These are phyloP conservation scores for Hemibagrus guttatus DNA, from an alignment of 2,797 vertebrate species.

Conservation along the genomic window DNA sequence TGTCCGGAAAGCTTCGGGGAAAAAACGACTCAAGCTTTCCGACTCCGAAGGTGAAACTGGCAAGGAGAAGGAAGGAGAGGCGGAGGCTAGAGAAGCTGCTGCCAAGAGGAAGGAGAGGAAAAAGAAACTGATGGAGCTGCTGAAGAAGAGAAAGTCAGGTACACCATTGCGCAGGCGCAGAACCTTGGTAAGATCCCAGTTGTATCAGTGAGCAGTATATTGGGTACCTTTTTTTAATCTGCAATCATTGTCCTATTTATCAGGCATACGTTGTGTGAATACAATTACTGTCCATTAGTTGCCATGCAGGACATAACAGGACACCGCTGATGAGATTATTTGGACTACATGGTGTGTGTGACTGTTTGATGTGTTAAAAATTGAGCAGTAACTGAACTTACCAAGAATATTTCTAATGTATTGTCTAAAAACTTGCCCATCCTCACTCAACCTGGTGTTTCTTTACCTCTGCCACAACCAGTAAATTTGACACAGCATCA, in stretches of 20 bases:
- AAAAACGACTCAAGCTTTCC: conserved; percentile 45
- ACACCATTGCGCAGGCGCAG: conserved; percentile 48
- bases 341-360: neutral
- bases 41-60: conserved; percentile 54
- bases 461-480: neutral
- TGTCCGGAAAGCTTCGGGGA: conserved; percentile 44
- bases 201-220: neutral
- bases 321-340: neutral
- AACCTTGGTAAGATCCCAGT: conserved; percentile 33
- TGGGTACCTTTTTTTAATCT: neutral
- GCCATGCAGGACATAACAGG: neutral
- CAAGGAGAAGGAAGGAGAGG: conserved; percentile 39
- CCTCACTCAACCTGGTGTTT: neutral
- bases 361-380: neutral
- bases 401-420: neutral
- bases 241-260: neutral
- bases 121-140: conserved; percentile 54
- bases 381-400: neutral
- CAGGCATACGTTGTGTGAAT: neutral
- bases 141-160: conserved; percentile 45
- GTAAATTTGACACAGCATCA: neutral
- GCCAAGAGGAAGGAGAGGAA: conserved; percentile 52
- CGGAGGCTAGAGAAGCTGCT: conserved; percentile 42
- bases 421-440: neutral
- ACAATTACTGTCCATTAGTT: neutral